phyloP scores from a whole-genome alignment of 2,797 vertebrate genomes.

The Varecia variegata region DNA sequence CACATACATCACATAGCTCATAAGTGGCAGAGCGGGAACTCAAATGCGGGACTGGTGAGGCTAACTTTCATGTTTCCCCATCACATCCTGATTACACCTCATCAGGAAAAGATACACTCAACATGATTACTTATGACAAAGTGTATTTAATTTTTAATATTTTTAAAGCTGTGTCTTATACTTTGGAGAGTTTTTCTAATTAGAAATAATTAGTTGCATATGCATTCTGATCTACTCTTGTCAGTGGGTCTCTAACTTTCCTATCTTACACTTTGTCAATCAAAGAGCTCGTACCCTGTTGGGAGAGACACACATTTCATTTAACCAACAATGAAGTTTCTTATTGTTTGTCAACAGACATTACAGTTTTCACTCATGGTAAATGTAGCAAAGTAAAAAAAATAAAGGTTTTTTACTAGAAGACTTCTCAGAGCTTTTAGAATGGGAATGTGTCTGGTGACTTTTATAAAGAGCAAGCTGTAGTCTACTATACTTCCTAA shows the following conservation, averaged over 20 bases:
- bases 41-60: not conserved
- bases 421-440: not conserved
- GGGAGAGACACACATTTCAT: not conserved
- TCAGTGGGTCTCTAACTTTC: constrained; percentile 32
- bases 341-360: not conserved
- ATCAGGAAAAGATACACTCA: constrained; percentile 69
- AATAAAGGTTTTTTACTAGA: not conserved
- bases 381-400: not conserved
- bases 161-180: constrained; percentile 43
- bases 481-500: not conserved
- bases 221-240: constrained; percentile 41
- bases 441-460: not conserved
- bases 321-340: not conserved
- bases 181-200: constrained; percentile 68
- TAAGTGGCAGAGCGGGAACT: not conserved
- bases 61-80: constrained; percentile 37
- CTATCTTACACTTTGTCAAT: not conserved
- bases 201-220: constrained; percentile 66
- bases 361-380: not conserved
- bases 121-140: constrained; percentile 61
- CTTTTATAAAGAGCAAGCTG: not conserved
- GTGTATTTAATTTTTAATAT: constrained; percentile 60
- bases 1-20: not conserved
- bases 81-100: constrained; percentile 63
- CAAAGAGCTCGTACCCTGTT: not conserved